Conservation (phyloP, 2,113 vertebrate genomes). For the Siphamia tubifer region DNA sequence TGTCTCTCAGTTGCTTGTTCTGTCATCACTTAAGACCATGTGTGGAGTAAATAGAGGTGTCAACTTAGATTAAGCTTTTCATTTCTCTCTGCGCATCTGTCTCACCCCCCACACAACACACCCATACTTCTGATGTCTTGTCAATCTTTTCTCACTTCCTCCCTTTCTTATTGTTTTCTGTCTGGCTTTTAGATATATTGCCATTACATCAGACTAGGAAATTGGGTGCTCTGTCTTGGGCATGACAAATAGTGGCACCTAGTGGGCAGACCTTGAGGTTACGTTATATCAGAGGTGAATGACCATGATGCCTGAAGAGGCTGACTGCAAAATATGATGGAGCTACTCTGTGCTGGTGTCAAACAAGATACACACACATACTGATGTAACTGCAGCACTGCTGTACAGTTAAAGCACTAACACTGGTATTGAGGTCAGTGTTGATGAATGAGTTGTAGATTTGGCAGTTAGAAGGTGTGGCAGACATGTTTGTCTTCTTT, state of each 20-base stretch:
- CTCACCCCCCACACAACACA: not conserved
- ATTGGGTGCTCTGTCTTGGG: constrained; percentile 36
- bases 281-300: constrained; percentile 12
- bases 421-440: not conserved
- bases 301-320: not conserved
- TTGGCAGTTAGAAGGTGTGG: constrained; percentile 1
- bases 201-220: constrained; percentile 74
- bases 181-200: constrained; percentile 44
- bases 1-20: constrained; percentile 10
- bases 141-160: constrained; percentile 12
- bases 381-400: not conserved
- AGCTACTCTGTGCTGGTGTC: not conserved
- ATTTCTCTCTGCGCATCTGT: constrained; percentile 12
- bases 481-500: not conserved
- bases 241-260: constrained; percentile 69
- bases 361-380: not conserved
- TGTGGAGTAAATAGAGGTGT: constrained; percentile 14
- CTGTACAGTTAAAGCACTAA: not conserved
- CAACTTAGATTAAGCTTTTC: constrained; percentile 31
- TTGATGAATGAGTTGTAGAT: not conserved
- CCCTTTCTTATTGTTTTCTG: constrained; percentile 25
- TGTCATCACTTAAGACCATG: not conserved
- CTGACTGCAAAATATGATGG: not conserved
- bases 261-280: constrained; percentile 52
- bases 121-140: constrained; percentile 2